These are phyloP conservation scores for Allobates femoralis DNA, from an alignment of 2,797 vertebrate genomes.

Conservation along the genomic window DNA sequence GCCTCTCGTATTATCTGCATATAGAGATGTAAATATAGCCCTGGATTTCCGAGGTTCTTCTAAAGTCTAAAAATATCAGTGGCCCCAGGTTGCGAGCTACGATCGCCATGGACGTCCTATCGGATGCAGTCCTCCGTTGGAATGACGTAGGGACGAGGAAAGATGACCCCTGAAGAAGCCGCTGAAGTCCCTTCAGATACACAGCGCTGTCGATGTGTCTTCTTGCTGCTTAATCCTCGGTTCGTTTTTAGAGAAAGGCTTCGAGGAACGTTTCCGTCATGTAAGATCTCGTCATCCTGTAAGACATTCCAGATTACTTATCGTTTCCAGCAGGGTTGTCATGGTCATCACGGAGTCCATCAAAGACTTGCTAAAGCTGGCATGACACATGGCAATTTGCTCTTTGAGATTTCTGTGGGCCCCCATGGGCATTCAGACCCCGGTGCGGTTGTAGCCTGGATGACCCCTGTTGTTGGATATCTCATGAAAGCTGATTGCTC, in stretches of 20 bases:
- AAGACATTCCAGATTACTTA: neutral
- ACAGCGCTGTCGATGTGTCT: neutral
- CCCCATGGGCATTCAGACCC: neutral
- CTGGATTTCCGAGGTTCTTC: slow-evolving; percentile 32
- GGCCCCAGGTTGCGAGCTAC: neutral
- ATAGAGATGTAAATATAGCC: slow-evolving; percentile 16
- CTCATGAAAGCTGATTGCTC: neutral
- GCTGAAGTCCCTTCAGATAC: slow-evolving; percentile 12
- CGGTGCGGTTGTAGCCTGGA: too few relatives aligned
- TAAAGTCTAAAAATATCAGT: slow-evolving; percentile 31
- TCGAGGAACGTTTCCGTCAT: slow-evolving; percentile 46
- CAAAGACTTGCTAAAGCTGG: neutral
- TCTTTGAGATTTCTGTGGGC: neutral
- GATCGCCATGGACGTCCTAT: neutral
- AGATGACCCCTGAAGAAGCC: slow-evolving; percentile 3
- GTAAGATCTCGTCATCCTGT: neutral
- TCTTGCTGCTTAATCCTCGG: slow-evolving; percentile 1
- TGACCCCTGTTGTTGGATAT: neutral
- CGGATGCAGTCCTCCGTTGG: neutral
- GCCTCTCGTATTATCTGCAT: slow-evolving; percentile 1
- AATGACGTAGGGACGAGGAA: neutral
- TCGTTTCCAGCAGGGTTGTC: neutral
- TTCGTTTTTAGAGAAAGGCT: slow-evolving; percentile 14
- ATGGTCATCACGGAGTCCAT: neutral
- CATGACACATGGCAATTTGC: neutral